Base-by-base conservation (phyloP, 2,797 vertebrate species). In the Myotis vivesi region DNA sequence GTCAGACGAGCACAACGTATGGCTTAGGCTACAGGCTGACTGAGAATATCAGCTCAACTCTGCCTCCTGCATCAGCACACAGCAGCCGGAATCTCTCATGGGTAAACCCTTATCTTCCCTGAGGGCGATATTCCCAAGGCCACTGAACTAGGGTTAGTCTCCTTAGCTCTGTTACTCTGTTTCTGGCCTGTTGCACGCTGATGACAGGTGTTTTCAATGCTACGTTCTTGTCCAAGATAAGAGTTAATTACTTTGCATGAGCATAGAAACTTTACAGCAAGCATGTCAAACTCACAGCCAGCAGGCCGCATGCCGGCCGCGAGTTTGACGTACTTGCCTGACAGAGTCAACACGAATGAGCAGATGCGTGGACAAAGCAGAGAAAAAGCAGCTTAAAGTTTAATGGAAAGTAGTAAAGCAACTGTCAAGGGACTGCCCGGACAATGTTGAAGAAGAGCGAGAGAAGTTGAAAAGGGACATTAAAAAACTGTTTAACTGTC, bases 311-410 rank as follows among this genome's bases (percentile, higher is more conserved):
- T 62, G 59, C 25, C 12, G 9, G 57, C 57, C 57, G 0, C 25
- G 5, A 62, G 59, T 6, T 15, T 5, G 59, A 62, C 59, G 30
- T 30, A 25, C 59, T 62, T 6, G 28, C 33, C 68, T 69, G 8
- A 68, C 11, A 41, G 8, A 87, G 25, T 0, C 76, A 30, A 72
- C 4, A 94, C 0, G 49, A 71, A 92, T 44, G 51, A 83, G 66
- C 51, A 87, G 77, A 30, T 49, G n/a, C 80, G 28, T 10, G 72
- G 5, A 72, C 30, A 44, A 75, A 59, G 19, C 8, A 76, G 57
- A 79, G 86, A 84, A 86, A 91, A 97, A 95, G 15, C 1, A 82
- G 28, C 46, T 4, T 68, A 76, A 46, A 96, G 88, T 90, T 77
- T n/a, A 87, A 77, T 8, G 36, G 44, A 59, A 91, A 76, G 19